Evolutionary conservation across 2,797 vertebrate species (phyloP).

Genomic region (Rhyacichthys aspro): DNA sequence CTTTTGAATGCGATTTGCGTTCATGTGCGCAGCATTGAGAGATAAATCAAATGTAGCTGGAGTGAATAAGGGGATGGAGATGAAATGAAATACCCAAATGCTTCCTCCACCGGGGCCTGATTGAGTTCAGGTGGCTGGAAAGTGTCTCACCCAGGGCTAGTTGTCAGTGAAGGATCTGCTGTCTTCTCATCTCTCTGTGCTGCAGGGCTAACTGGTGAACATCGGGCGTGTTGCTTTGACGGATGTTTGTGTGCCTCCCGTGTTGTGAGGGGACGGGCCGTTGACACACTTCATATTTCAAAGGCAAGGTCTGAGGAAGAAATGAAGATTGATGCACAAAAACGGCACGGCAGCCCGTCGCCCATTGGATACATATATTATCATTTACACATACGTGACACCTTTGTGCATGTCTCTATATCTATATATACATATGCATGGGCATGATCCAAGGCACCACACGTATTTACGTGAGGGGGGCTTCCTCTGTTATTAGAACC

Average conservation of each 20-base stretch:
- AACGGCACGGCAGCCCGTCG: slow-evolving; percentile 52
- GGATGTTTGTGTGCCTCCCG: slow-evolving; percentile 68
- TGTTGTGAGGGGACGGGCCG: slow-evolving; percentile 75
- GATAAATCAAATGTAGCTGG: slow-evolving; percentile 67
- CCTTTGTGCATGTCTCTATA: slow-evolving; percentile 54
- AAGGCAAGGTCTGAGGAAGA: slow-evolving; percentile 75
- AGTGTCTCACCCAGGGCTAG: slow-evolving; percentile 79
- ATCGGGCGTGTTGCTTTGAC: slow-evolving; percentile 65
- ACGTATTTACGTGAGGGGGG: slow-evolving; percentile 55
- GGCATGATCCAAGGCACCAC: slow-evolving; percentile 55
- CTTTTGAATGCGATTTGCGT: slow-evolving; percentile 49
- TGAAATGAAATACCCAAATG: slow-evolving; percentile 74
- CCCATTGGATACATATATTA: slow-evolving; percentile 76
- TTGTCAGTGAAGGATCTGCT: slow-evolving; percentile 79
- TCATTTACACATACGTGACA: slow-evolving; percentile 78
- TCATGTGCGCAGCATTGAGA: slow-evolving; percentile 24
- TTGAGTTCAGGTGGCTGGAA: slow-evolving; percentile 77
- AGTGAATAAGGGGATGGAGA: slow-evolving; percentile 64
- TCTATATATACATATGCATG: slow-evolving; percentile 71
- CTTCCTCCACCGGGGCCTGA: slow-evolving; percentile 67
- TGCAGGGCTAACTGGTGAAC: slow-evolving; percentile 64
- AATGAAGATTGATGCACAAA: slow-evolving; percentile 84
- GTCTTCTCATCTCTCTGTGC: slow-evolving; percentile 62
- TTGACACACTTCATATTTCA: slow-evolving; percentile 83
- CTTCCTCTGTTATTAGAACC: slow-evolving; percentile 81